Evolutionary conservation across 2,113 vertebrate species (phyloP).

Genomic region (Mungos mungo): DNA sequence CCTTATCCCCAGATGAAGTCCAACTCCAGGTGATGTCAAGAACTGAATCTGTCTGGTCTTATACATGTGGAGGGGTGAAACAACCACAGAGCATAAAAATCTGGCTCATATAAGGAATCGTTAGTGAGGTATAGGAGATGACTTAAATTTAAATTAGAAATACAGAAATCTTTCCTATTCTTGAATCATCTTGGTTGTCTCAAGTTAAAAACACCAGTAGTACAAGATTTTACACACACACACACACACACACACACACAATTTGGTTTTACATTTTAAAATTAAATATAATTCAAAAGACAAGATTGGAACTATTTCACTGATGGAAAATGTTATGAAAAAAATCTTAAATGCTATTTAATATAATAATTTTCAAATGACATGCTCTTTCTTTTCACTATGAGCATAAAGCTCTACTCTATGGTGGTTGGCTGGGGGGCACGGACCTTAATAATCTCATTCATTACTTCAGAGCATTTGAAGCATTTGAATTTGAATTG

Average conservation of each 20-base stretch:
- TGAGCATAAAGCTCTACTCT: not conserved
- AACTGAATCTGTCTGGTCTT: not conserved
- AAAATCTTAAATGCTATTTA: not conserved
- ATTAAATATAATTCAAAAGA: not conserved
- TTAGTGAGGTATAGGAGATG: not conserved
- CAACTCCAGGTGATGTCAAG: not conserved
- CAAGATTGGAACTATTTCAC: constrained; percentile 4
- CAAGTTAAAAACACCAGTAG: not conserved
- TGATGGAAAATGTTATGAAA: constrained; percentile 7
- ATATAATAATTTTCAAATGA: constrained; percentile 4
- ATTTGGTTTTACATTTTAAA: not conserved
- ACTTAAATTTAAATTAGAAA: constrained; percentile 23
- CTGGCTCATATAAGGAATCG: not conserved
- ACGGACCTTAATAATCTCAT: not conserved
- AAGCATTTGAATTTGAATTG: constrained; percentile 13
- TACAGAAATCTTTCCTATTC: not conserved
- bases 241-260: not conserved
- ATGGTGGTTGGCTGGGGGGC: not conserved
- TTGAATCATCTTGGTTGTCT: not conserved
- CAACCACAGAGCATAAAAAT: not conserved
- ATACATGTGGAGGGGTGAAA: not conserved
- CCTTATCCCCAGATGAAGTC: not conserved
- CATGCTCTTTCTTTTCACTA: not conserved
- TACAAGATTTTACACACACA: not conserved
- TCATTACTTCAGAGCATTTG: not conserved